Evolutionary conservation across 2,888 invertebrate species (phyloP), one percentile per base, ranked within the genome.

Genomic region (Nemoura dubitans): DNA sequence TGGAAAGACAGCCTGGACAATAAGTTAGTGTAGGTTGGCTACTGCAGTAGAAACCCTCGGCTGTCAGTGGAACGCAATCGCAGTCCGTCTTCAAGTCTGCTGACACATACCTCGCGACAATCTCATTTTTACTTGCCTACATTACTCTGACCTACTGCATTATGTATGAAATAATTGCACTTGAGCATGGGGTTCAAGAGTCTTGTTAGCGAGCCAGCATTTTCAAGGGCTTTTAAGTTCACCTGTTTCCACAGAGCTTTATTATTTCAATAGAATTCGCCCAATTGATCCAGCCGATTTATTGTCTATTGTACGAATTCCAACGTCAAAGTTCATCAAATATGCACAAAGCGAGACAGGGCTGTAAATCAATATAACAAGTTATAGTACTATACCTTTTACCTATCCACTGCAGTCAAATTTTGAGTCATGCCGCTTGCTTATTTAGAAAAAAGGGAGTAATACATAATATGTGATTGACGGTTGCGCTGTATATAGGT

Each of bases 101-200:
- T 36, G 36, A 36, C 36, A 10, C 36, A 36, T 36, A 10, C 36
- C 10, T 10, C 36, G 10, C 36, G 36, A 36, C 36, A 36, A 36
- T 6, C 3, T 36, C 36, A 36, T 36, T 36, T 36, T 36, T 36
- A 36, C 36, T 6, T 6, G 10, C 36, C 36, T 3, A 36, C 10
- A 10, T 36, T 6, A 81, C 16, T 81, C 25, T 81, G 28, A 30
- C 30, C 28, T 81, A 81, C 30, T 81, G 28, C 10, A 16, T 29
- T 81, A 81, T 29, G 81, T 16, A 28, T 81, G 81, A 29, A 29
- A n/a, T 81, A 81, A 30, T 81, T 59, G 59, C 59, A 59, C 21
- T 59, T 21, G 59, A 36, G 59, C 59, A 14, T 59, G 21, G 36
- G 59, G 16, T 59, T 21, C 59, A 21, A 59, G 59, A 10, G 59